Evolutionary conservation across 2,113 vertebrate genomes (phyloP).

Genomic region (Hyaena hyaena): DNA sequence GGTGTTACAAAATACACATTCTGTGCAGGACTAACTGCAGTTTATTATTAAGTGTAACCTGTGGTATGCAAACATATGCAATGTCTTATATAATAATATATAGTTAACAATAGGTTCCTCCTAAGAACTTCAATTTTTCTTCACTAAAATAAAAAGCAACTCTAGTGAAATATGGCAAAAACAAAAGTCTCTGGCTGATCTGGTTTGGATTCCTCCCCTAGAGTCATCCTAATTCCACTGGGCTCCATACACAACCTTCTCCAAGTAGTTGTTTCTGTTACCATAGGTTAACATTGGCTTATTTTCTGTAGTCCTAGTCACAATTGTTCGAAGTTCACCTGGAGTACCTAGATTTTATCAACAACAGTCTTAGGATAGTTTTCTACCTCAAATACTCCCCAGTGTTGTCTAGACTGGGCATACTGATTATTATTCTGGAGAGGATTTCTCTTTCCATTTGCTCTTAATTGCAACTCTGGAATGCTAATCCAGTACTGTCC

Average conservation of each 20-base stretch:
- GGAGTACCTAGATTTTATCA: not conserved
- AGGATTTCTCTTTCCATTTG: slow-evolving; percentile 12
- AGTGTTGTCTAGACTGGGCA: not conserved
- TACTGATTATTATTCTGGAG: not conserved
- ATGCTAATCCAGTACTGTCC: not conserved
- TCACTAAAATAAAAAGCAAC: not conserved
- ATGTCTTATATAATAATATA: not conserved
- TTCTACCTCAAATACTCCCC: not conserved
- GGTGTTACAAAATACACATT: not conserved
- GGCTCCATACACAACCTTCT: not conserved
- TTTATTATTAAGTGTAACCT: not conserved
- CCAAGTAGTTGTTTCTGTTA: not conserved
- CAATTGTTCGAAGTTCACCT: not conserved
- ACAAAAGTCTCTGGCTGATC: not conserved
- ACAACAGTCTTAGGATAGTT: not conserved
- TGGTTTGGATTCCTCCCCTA: not conserved
- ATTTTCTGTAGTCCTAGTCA: not conserved
- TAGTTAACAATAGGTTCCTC: not conserved
- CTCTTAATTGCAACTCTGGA: not conserved
- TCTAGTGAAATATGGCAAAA: not conserved
- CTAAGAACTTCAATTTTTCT: not conserved
- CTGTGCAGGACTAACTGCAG: not conserved
- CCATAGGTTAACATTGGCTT: not conserved
- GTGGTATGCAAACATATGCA: not conserved
- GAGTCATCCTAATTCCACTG: not conserved